Percentiles rank a stretch among this genome's conserved stretches.
These are phyloP conservation scores for Chrysolina oricalcia DNA, from an alignment of 2,888 invertebrate species.

Conservation along the genomic window DNA sequence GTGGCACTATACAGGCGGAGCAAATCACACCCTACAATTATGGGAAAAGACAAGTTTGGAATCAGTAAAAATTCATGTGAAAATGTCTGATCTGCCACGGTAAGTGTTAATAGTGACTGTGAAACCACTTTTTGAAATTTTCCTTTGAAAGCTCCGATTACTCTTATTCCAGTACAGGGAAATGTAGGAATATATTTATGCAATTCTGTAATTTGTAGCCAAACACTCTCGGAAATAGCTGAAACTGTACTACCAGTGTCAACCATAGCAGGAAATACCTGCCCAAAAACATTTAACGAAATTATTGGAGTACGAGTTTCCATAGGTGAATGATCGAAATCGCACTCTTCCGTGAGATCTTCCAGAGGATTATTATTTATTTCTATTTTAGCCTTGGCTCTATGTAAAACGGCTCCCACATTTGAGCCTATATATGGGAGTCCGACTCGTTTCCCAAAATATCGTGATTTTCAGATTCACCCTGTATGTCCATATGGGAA, in stretches of 20 bases:
- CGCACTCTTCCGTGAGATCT: background rate
- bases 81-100: too few species aligned
- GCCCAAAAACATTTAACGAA: background rate
- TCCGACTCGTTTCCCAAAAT: too few species aligned
- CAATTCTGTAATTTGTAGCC: constrained; percentile 27
- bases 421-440: background rate
- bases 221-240: constrained; percentile 25
- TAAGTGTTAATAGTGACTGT: too few species aligned
- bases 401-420: background rate
- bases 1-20: too few species aligned
- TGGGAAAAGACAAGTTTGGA: too few species aligned
- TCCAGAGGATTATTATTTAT: constrained; percentile 5
- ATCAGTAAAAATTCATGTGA: too few species aligned
- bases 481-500: too few species aligned
- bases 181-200: constrained; percentile 36
- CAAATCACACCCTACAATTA: too few species aligned
- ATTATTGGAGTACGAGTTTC: background rate
- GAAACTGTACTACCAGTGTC: constrained; percentile 34
- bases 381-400: background rate
- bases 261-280: background rate
- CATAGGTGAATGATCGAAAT: background rate
- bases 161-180: constrained; percentile 36
- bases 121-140: constrained; percentile 14
- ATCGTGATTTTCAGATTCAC: too few species aligned
- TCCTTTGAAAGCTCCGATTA: constrained; percentile 40